Conservation (phyloP, 2,888 invertebrate genomes). For the Nowickia ferox region DNA sequence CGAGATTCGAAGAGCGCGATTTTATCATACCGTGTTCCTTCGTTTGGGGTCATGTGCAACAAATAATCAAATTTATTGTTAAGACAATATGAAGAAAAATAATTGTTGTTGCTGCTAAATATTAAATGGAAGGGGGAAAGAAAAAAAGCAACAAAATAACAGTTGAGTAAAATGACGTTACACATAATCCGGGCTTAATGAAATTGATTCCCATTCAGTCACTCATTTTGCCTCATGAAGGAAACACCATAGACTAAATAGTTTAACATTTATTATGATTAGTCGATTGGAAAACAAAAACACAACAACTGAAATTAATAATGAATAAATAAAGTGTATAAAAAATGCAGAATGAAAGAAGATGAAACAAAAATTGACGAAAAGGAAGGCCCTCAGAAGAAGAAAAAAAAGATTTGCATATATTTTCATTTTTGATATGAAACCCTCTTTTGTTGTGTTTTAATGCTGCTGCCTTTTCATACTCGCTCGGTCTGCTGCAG, state of each 20-base stretch:
- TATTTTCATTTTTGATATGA: conserved; percentile 16
- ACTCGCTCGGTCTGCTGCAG: not conserved
- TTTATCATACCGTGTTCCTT: conserved; percentile 19
- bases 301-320: conserved; percentile 43
- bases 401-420: conserved; percentile 61
- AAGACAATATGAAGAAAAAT: conserved; percentile 24
- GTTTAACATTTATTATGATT: conserved; percentile 67
- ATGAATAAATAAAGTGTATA: conserved; percentile 42
- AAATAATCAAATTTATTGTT: conserved; percentile 68
- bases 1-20: not conserved
- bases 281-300: conserved; percentile 53
- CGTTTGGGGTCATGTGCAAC: conserved; percentile 56
- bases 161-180: conserved; percentile 45
- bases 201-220: conserved; percentile 73
- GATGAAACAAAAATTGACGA: not conserved
- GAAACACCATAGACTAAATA: conserved; percentile 44
- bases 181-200: conserved; percentile 73
- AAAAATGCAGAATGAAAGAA: not conserved
- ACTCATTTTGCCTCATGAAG: conserved; percentile 35
- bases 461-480: conserved; percentile 8
- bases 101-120: not conserved
- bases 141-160: conserved; percentile 15
- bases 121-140: not conserved
- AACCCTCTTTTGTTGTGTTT: conserved; percentile 57
- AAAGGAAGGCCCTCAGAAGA: not conserved